These are phyloP conservation scores for Holothuria leucospilota DNA, from an alignment of 53 echinoderm and acorn worm species.

Conservation along the genomic window DNA sequence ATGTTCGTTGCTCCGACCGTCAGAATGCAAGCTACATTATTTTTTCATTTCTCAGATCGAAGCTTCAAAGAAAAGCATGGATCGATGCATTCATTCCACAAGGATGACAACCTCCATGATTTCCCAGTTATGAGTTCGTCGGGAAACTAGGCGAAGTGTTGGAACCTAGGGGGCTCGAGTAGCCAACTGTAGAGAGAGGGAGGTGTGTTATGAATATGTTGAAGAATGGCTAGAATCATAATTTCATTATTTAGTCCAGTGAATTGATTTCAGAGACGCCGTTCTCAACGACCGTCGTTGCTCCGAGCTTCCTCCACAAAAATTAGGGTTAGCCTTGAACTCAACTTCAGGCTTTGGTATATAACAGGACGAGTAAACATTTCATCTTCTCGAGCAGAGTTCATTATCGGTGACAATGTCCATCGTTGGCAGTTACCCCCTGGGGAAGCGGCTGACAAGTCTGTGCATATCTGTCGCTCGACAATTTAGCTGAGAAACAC, in stretches of 20 bases:
- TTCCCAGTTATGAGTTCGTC: too few species aligned
- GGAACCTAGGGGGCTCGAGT: too few species aligned
- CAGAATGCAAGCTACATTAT: too few species aligned
- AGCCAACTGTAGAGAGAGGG: too few species aligned
- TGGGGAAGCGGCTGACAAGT: conserved; percentile 15
- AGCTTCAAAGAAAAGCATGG: too few species aligned
- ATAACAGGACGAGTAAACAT: conserved; percentile 9
- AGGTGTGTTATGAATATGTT: too few species aligned
- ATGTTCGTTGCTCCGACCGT: too few species aligned
- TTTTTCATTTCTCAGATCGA: too few species aligned
- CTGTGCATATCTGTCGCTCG: conserved; percentile 3
- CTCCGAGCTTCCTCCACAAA: neutral
- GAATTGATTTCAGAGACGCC: conserved; percentile 43
- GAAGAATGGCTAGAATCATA: conserved; percentile 26
- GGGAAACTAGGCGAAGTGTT: too few species aligned
- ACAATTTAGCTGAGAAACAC: conserved; percentile 5
- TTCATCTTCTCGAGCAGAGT: neutral
- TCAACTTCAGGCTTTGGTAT: neutral
- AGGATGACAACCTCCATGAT: too few species aligned
- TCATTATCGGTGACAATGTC: conserved; percentile 20
- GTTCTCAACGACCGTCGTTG: conserved; percentile 36
- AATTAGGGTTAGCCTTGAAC: conserved; percentile 45
- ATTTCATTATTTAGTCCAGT: conserved; percentile 38
- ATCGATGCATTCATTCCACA: too few species aligned
- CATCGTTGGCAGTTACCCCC: conserved; percentile 16